These are phyloP conservation scores for Hypothenemus hampei DNA, from an alignment of 1,140 invertebrate genomes.

Conservation along the genomic window DNA sequence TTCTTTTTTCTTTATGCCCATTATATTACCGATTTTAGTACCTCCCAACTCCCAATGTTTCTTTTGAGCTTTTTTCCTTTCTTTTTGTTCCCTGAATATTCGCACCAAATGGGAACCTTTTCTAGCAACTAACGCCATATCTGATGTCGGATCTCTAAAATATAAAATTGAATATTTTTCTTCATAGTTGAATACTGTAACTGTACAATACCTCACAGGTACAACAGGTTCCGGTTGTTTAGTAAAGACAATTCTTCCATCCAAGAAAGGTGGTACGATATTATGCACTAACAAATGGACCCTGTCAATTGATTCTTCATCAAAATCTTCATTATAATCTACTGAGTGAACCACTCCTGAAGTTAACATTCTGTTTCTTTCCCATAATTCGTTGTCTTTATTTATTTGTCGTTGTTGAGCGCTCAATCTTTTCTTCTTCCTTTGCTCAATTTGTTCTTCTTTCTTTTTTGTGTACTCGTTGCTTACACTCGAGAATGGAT, in stretches of 20 bases:
- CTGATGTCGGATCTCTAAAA: conserved; percentile 85
- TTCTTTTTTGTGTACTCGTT: conserved; percentile 88
- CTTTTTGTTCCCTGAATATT: conserved; percentile 91
- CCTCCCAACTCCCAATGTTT: conserved; percentile 99
- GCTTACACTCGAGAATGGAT: conserved; percentile 86
- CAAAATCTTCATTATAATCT: conserved; percentile 88
- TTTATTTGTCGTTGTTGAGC: conserved; percentile 93
- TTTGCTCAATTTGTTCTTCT: conserved; percentile 86
- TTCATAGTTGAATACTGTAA: conserved; percentile 29
- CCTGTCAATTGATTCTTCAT: conserved; percentile 84
- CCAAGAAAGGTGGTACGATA: conserved; percentile 97
- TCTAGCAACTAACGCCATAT: conserved; percentile 95
- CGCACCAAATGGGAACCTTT: conserved; percentile 92
- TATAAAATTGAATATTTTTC: conserved; percentile 30
- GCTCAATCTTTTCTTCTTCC: conserved; percentile 85
- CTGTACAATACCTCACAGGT: conserved; percentile 73
- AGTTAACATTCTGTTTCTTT: conserved; percentile 95
- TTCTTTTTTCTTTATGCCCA: conserved; percentile 86
- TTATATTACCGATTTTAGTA: conserved; percentile 94
- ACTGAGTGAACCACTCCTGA: conserved; percentile 87
- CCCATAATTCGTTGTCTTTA: conserved; percentile 98
- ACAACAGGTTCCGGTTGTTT: conserved; percentile 97
- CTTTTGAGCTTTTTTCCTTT: conserved; percentile 91
- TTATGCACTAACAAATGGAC: conserved; percentile 98
- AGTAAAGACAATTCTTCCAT: conserved; percentile 97